Conservation (phyloP, 2,888 invertebrate species). For the Himalopsyche tibetana region DNA sequence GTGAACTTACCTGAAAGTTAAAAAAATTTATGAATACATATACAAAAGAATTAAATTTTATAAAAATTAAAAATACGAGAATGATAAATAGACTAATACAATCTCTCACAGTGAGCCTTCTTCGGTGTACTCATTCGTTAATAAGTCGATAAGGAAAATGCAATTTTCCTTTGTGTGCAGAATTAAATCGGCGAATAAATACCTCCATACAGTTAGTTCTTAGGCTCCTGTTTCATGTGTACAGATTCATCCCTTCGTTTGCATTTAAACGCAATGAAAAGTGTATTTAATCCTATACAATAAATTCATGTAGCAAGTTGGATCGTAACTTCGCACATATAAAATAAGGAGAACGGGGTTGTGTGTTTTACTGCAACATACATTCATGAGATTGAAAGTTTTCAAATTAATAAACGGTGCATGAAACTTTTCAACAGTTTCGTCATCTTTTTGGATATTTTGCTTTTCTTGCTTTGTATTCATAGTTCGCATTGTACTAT, state of each 20-base stretch:
- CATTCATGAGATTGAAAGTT: not conserved
- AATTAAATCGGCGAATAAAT: constrained; percentile 62
- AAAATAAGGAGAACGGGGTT: not conserved
- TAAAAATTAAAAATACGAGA: too few species aligned
- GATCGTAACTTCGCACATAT: not conserved
- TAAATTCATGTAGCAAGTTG: not conserved
- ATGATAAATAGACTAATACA: too few species aligned
- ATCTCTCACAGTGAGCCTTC: too few species aligned
- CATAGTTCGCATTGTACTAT: too few species aligned
- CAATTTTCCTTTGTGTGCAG: constrained; percentile 61
- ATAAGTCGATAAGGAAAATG: constrained; percentile 44
- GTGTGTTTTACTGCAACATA: not conserved
- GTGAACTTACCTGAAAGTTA: constrained; percentile 51
- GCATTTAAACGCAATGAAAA: constrained; percentile 21
- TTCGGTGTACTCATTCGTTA: not conserved
- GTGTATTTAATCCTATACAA: constrained; percentile 4
- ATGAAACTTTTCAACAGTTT: too few species aligned
- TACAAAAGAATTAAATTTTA: too few species aligned
- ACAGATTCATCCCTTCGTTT: constrained; percentile 15
- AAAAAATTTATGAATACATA: constrained; percentile 44
- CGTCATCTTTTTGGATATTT: too few species aligned
- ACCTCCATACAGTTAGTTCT: constrained; percentile 50
- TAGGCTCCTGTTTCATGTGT: not conserved
- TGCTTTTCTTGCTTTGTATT: too few species aligned
- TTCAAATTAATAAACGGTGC: not conserved